Base-by-base conservation (phyloP, 2,888 invertebrate genomes). In the Ophion slaviceki region DNA sequence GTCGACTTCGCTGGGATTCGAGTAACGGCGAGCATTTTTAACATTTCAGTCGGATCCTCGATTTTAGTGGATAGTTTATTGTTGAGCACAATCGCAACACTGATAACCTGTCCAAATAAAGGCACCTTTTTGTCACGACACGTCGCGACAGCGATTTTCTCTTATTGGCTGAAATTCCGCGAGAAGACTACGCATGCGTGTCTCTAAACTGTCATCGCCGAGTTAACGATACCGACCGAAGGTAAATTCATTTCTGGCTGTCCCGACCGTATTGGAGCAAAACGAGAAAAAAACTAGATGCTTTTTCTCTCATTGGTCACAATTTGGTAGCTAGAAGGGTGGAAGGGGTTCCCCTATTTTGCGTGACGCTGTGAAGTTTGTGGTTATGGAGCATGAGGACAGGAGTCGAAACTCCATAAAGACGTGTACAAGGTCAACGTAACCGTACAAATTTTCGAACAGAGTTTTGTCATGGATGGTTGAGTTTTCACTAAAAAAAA, bases 11-110 rank as follows among this genome's bases (percentile, higher is more conserved):
- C 45, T 10, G 40, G 68, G 24, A 76, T 57, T 11, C 72, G 66
- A 0, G 32, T 68, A 10, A 36, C 24, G 1, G 66, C 45, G 17
- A 72, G 45, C 85, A 86, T 86, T 64, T 47, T 70, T 8, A 32
- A 68, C 24, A 8, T 47, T 59, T 17, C 53, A 28, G 17, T 53
- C 11, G n/a, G 1, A 20, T 32, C 1, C 40, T 2, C 3, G 2
- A 53, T 14, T 1, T 70, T n/a, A 17, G 4, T 53, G 3, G 17
- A 53, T 53, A 14, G 4, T 14, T 53, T 40, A 40, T 40, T 53
- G 53, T 53, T 1, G 53, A 53, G 53, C 3, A 5, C 17, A 53
- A 53, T 14, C 14, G 17, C 53, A 2, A 53, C 53, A 53, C 53
- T 53, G 14, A 14, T 53, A 53, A 14, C 53, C 17, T 53, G 4